Evolutionary conservation across 2,113 vertebrate species (phyloP).

Genomic region (Gallinago media): DNA sequence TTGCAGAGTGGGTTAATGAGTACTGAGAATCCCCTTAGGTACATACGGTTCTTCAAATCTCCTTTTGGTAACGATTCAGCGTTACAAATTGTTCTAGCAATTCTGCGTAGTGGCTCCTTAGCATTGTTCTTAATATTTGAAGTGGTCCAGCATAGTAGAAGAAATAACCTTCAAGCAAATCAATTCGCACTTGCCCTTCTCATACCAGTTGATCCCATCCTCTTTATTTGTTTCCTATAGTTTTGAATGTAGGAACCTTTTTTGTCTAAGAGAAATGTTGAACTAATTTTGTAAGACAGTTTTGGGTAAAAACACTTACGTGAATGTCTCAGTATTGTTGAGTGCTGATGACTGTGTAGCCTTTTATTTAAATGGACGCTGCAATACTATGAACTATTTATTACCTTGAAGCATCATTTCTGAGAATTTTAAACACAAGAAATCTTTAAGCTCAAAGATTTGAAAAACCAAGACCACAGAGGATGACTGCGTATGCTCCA

Average conservation of each 20-base stretch:
- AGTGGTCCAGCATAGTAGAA: conserved; percentile 34
- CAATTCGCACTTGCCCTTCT: conserved; percentile 6
- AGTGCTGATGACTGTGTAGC: neutral
- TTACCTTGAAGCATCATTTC: conserved; percentile 16
- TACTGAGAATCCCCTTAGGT: neutral
- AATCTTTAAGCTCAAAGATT: neutral
- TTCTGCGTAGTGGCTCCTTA: conserved; percentile 26
- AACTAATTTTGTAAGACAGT: neutral
- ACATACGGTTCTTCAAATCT: neutral
- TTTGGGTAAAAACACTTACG: neutral
- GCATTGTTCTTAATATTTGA: conserved; percentile 29
- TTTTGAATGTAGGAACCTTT: conserved; percentile 15
- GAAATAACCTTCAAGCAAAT: conserved; percentile 25
- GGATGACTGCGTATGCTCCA: neutral
- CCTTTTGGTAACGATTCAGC: neutral
- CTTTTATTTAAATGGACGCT: neutral
- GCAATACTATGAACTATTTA: neutral
- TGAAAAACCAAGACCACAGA: neutral
- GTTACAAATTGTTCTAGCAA: neutral
- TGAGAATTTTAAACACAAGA: neutral
- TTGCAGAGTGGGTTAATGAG: conserved; percentile 26
- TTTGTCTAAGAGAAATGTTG: neutral
- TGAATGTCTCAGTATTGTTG: neutral
- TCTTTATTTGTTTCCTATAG: conserved; percentile 8
- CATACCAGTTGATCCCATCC: neutral